phyloP scores from a whole-genome alignment of 2,888 invertebrate genomes.

The Strigamia crassipes region DNA sequence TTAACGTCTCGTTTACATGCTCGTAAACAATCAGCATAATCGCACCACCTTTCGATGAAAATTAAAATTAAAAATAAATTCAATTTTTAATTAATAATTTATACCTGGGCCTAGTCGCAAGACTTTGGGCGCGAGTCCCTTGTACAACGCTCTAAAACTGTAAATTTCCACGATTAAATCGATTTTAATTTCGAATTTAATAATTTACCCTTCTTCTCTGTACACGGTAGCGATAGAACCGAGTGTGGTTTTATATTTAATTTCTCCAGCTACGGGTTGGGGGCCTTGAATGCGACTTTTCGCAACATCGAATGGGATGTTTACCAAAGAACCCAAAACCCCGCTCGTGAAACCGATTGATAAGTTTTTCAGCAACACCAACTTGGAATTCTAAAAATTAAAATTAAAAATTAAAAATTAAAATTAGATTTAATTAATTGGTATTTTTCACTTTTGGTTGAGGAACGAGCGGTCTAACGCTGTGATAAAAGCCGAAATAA shows the following conservation, averaged over 20 bases:
- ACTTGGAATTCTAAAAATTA: slow-evolving; percentile 39
- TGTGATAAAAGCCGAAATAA: slow-evolving; percentile 94
- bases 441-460: slow-evolving; percentile 54
- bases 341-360: slow-evolving; percentile 86
- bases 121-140: slow-evolving; percentile 88
- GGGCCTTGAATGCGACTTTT: slow-evolving; percentile 95
- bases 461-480: slow-evolving; percentile 71
- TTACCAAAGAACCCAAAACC: slow-evolving; percentile 80
- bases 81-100: no score
- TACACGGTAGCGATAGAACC: slow-evolving; percentile 75
- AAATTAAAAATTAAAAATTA: background rate
- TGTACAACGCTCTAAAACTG: slow-evolving; percentile 81
- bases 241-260: slow-evolving; percentile 79
- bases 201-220: slow-evolving; percentile 79
- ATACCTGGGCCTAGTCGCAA: slow-evolving; percentile 81
- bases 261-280: slow-evolving; percentile 71
- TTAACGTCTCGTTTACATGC: slow-evolving; percentile 76
- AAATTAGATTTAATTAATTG: background rate
- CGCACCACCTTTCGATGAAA: slow-evolving; percentile 72
- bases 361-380: slow-evolving; percentile 70
- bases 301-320: slow-evolving; percentile 95
- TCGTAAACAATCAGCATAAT: slow-evolving; percentile 94
- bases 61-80: slow-evolving; percentile 46
- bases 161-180: no score
- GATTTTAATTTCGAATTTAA: background rate